These are phyloP conservation scores for Ophion ellenae DNA, from an alignment of 2,888 invertebrate species.

Conservation along the genomic window DNA sequence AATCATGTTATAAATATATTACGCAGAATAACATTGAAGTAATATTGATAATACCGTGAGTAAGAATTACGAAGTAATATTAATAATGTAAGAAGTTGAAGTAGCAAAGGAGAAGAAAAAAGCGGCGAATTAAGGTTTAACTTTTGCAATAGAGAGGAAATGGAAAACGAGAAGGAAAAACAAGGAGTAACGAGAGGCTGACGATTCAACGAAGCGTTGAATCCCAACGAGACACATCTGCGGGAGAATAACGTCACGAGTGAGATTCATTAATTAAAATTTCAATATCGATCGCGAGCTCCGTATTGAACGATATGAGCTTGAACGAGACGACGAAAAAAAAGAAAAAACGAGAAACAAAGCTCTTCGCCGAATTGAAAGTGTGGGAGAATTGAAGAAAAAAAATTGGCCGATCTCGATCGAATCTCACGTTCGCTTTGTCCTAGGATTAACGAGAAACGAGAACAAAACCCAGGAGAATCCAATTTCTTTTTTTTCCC, in stretches of 20 bases:
- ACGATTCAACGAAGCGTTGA: constrained; percentile 13
- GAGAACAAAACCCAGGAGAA: constrained; percentile 61
- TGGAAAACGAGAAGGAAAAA: constrained; percentile 55
- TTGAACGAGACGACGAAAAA: constrained; percentile 15
- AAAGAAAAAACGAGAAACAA: constrained; percentile 46
- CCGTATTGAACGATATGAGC: constrained; percentile 31
- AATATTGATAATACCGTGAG: constrained; percentile 82
- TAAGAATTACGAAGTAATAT: constrained; percentile 82
- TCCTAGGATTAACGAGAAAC: constrained; percentile 58
- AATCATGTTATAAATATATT: constrained; percentile 80
- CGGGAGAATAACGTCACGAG: constrained; percentile 21
- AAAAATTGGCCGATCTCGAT: constrained; percentile 55
- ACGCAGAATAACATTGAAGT: constrained; percentile 69
- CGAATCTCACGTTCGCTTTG: constrained; percentile 63
- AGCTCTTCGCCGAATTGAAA: constrained; percentile 51
- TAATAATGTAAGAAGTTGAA: constrained; percentile 78
- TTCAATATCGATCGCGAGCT: constrained; percentile 62
- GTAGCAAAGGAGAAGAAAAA: constrained; percentile 17
- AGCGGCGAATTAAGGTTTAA: constrained; percentile 73
- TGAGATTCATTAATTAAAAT: constrained; percentile 25
- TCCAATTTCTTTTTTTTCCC: constrained; percentile 53
- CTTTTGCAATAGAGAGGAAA: constrained; percentile 77
- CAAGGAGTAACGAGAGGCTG: constrained; percentile 59
- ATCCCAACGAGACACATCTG: not conserved
- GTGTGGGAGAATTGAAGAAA: constrained; percentile 37